Conservation (phyloP, 2,113 vertebrate genomes). For the Sisor rabdophorus region DNA sequence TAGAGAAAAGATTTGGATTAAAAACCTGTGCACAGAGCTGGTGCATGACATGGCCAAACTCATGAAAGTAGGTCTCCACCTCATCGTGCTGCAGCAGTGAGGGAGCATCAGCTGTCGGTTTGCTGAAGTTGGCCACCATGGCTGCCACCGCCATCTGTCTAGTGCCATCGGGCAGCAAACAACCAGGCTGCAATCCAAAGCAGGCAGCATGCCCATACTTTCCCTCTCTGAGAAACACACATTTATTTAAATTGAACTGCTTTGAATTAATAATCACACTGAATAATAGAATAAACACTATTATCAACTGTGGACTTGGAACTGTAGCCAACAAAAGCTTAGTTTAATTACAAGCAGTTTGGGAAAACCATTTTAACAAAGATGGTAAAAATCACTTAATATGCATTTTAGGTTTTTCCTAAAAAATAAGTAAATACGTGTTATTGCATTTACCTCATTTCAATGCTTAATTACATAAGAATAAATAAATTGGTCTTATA, state of each 20-base stretch:
- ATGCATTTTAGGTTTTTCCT: not conserved
- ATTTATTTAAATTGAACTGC: constrained; percentile 12
- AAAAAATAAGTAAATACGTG: too few relatives aligned
- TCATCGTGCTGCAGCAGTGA: constrained; percentile 94
- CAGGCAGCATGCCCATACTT: constrained; percentile 96
- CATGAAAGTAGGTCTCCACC: constrained; percentile 97
- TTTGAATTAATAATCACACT: not conserved
- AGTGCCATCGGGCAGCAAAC: constrained; percentile 72
- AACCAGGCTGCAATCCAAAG: constrained; percentile 93
- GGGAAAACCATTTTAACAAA: not conserved
- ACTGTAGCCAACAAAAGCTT: too few relatives aligned
- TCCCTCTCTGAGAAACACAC: constrained; percentile 76
- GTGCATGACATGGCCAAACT: constrained; percentile 98
- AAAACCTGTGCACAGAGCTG: constrained; percentile 91
- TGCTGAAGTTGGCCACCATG: constrained; percentile 98
- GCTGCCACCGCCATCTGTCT: constrained; percentile 87
- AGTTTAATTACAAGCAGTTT: too few relatives aligned
- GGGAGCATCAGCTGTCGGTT: constrained; percentile 78
- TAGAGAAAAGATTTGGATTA: not conserved
- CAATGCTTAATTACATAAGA: too few relatives aligned
- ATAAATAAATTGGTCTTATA: too few relatives aligned
- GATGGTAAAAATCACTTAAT: too few relatives aligned
- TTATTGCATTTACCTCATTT: too few relatives aligned
- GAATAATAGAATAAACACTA: constrained; percentile 6
- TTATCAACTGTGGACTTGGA: not conserved